Evolutionary conservation across 2,113 vertebrate species (phyloP), one percentile per base, ranked within the genome.

Genomic region (Sinocyclocheilus anshuiensis): DNA sequence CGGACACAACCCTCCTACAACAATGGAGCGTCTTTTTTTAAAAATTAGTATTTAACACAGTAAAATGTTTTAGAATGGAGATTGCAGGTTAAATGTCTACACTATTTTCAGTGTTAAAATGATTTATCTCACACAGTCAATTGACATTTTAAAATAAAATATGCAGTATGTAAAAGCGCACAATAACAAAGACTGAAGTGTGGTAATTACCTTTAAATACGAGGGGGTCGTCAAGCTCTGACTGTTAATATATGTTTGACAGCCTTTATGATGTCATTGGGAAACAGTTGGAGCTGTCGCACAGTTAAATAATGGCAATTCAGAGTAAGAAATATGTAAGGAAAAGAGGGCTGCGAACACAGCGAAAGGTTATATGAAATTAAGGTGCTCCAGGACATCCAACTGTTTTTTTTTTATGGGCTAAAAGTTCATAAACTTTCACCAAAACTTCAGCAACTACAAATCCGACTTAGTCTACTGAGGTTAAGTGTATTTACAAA

Each of bases 191-290:
- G 61, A 71, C 26, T 83, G 53, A 55, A 55, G 57, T 48, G 57
- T 53, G 45, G 61, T 80, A 76, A 80, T 87, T 83, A 59, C 50
- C 77, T 82, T 71, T 83, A 77, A 80, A 69, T 65, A 8, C 5
- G 8, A 13, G 59, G 69, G 81, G 61, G 79, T 75, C 83, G 81
- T 69, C 67, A 67, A 74, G 71, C 85, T 84, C 72, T 87, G 63
- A 85, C 74, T 45, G 53, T 69, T 82, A 85, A 81, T 81, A 87
- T 85, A 57, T 22, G 61, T 80, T 82, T 74, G 63, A 72, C 22
- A 74, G 61, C 3, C 36, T 75, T 82, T 69, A 50, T 76, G 67
- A 83, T 85, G 77, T 85, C 74, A 83, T 20, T 1, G 45, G 29
- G 24, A 55, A 81, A 65, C 81, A 50, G 63, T 83, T 59, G 50